Evolutionary conservation across 1,140 invertebrate species (phyloP).

Genomic region (Zophobas morio): DNA sequence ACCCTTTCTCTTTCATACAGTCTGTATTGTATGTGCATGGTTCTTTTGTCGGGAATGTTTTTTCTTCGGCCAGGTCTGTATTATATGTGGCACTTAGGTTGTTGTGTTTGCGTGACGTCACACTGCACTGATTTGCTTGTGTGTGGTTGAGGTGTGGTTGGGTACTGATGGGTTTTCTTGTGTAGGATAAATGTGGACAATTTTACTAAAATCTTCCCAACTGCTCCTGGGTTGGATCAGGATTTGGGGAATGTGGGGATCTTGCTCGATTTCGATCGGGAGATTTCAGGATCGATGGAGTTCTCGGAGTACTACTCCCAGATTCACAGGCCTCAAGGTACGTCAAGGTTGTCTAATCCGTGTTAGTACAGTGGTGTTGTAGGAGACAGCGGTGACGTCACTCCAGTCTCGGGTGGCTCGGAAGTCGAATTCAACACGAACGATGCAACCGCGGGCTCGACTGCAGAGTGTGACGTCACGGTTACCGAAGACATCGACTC

Average conservation of each 20-base stretch:
- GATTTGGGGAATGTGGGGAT: constrained; percentile 74
- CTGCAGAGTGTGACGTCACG: constrained; percentile 71
- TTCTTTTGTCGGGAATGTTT: constrained; percentile 16
- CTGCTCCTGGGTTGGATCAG: constrained; percentile 71
- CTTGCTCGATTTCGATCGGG: constrained; percentile 70
- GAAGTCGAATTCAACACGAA: constrained; percentile 73
- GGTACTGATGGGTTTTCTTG: constrained; percentile 21
- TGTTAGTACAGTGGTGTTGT: constrained; percentile 16
- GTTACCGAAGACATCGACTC: constrained; percentile 66
- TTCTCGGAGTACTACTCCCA: constrained; percentile 62
- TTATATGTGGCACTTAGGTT: not conserved
- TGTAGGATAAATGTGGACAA: constrained; percentile 64
- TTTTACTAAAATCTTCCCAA: constrained; percentile 71
- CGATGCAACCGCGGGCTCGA: constrained; percentile 72
- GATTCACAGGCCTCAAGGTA: constrained; percentile 59
- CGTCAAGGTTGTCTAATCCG: not conserved
- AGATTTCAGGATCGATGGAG: constrained; percentile 60
- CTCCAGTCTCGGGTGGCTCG: constrained; percentile 73
- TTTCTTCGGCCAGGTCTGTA: constrained; percentile 27
- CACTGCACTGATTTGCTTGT: constrained; percentile 2
- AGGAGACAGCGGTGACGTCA: constrained; percentile 73
- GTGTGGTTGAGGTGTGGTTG: not conserved
- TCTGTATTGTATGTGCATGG: constrained; percentile 44
- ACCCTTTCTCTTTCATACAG: constrained; percentile 35
- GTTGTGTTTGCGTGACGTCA: not conserved